Conservation (phyloP, 2,888 invertebrate species). For the Drosophila birchii region DNA sequence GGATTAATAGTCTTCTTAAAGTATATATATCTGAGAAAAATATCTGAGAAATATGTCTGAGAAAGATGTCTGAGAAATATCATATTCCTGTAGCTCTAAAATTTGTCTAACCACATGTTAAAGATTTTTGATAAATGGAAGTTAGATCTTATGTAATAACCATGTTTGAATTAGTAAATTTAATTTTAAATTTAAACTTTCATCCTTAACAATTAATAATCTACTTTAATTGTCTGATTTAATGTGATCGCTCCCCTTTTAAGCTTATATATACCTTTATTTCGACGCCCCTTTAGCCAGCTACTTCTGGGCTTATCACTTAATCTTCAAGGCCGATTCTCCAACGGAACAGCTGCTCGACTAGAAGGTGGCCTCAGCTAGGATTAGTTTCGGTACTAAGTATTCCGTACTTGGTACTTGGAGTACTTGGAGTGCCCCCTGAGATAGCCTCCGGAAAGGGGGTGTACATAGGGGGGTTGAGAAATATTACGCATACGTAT, state of each 20-base stretch:
- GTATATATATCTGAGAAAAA: too few relatives aligned
- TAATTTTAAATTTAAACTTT: not conserved
- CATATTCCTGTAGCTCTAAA: not conserved
- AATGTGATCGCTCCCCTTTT: not conserved
- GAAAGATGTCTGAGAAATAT: too few relatives aligned
- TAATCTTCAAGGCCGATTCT: constrained; percentile 36
- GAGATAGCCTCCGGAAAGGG: not conserved
- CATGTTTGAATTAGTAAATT: too few relatives aligned
- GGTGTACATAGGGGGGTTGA: too few relatives aligned
- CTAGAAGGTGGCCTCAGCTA: constrained; percentile 20
- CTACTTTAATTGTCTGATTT: too few relatives aligned
- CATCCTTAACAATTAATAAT: not conserved
- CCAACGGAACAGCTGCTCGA: constrained; percentile 36
- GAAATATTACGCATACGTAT: constrained; percentile 35
- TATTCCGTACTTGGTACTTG: not conserved
- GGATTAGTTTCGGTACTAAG: constrained; percentile 13
- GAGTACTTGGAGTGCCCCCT: not conserved
- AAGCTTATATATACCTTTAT: not conserved
- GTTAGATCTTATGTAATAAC: too few relatives aligned
- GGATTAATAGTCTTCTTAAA: not conserved
- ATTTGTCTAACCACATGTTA: not conserved
- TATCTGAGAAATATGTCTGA: too few relatives aligned
- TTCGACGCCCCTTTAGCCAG: constrained; percentile 17
- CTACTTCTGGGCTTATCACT: constrained; percentile 31
- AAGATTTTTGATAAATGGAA: not conserved